Evolutionary conservation across 2,888 invertebrate genomes (phyloP), one percentile per base, ranked within the genome.

Genomic region (Hypena proboscidalis): DNA sequence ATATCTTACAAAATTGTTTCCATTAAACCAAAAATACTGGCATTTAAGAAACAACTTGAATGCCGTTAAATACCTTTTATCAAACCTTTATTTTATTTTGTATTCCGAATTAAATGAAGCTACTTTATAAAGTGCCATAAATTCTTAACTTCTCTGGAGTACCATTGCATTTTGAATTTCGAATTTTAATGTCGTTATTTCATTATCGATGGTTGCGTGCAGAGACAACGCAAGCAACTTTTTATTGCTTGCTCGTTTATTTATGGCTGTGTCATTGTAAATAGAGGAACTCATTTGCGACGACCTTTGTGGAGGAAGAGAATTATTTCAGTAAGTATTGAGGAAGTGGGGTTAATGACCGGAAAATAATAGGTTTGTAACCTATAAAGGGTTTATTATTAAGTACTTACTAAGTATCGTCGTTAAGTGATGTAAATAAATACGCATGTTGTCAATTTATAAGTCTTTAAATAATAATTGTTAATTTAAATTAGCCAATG

Each of bases 291-390:
- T 45, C 36, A 45, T 56, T 65, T 40, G n/a, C 19, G 23, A 4
- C 32, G 49, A 57, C 62, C 62, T 61, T 43, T 36, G 23, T 22
- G 4, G 17, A 35, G 11, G 23, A 35, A 34, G 31, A 35, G 14
- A 45, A 56, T 47, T 35, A 59, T 43, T 50, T 55, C 9, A 63
- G 47, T 23, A 38, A 59, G 39, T 31, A 36, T 21, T 52, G 44
- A 52, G 57, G 66, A 61, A 61, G 62, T 36, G 19, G 17, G 5
- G 11, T 56, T 40, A 44, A 60, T 43, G 23, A 8, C 38, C 57
- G 46, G 46, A 45, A 60, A 49, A 31, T 39, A 20, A 25, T 29
- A 13, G 27, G 22, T 26, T 35, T 42, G 17, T 29, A 10, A 22
- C n/a, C 17, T 22, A n/a, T 40, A 33, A 25, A 40, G 20, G 40